Percentiles rank a stretch among this genome's conserved stretches.
phyloP scores from a whole-genome alignment of 2,797 vertebrate species.

The Selene dorsalis region DNA sequence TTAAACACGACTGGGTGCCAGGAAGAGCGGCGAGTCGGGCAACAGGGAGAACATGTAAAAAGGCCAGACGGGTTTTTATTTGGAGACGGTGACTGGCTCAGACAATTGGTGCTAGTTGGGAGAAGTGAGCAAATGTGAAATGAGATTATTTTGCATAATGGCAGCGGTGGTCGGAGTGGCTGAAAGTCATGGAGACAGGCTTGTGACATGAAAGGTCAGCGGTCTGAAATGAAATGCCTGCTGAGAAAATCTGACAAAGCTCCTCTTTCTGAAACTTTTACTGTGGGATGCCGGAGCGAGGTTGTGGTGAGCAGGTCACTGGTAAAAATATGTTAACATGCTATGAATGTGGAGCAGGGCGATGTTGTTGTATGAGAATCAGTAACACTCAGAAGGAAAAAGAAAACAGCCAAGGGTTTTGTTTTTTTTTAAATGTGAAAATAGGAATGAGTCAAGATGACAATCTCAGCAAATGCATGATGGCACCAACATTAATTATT shows the following conservation, averaged over 20 bases:
- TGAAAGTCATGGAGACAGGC: constrained; percentile 56
- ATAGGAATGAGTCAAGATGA: constrained; percentile 24
- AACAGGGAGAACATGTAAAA: constrained; percentile 75
- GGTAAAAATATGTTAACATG: constrained; percentile 23
- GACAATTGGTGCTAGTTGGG: constrained; percentile 67
- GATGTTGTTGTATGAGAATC: background rate
- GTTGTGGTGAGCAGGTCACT: constrained; percentile 46
- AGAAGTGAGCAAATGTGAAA: constrained; percentile 70
- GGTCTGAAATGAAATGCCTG: constrained; percentile 44
- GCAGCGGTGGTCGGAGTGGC: constrained; percentile 54
- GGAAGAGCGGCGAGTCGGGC: constrained; percentile 51
- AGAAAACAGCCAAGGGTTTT: background rate
- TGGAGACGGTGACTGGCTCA: constrained; percentile 61
- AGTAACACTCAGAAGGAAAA: background rate
- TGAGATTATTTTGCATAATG: constrained; percentile 75
- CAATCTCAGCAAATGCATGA: background rate
- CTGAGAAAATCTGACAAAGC: constrained; percentile 55
- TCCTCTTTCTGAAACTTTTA: constrained; percentile 35
- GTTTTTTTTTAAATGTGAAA: too few species aligned
- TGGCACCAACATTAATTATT: background rate
- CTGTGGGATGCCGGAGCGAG: constrained; percentile 41
- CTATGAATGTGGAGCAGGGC: constrained; percentile 17
- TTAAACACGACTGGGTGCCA: constrained; percentile 75
- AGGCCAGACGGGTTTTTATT: constrained; percentile 76
- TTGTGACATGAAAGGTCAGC: constrained; percentile 70